Percentiles rank a stretch among this genome's conserved stretches.
phyloP scores from a whole-genome alignment of 2,797 vertebrate genomes.

The Micrastur ruficollis region DNA sequence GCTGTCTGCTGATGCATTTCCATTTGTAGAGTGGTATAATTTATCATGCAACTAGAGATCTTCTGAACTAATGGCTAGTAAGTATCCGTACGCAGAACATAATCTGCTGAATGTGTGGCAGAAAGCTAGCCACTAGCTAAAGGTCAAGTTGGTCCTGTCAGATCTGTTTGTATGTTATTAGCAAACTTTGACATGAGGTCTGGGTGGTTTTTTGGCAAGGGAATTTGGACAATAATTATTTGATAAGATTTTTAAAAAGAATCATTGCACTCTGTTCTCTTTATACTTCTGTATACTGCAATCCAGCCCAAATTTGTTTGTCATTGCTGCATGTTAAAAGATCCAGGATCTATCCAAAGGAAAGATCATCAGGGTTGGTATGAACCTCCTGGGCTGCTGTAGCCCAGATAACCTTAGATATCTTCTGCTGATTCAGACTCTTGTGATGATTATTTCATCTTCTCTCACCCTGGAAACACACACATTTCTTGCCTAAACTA shows the following conservation, averaged over 20 bases:
- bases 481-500: neutral
- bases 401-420: neutral
- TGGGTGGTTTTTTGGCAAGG: neutral
- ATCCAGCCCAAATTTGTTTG: neutral
- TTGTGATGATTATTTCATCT: neutral
- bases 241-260: neutral
- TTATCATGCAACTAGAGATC: neutral
- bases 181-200: neutral
- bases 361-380: neutral
- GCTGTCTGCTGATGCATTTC: conserved; percentile 44
- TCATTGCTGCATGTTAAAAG: neutral
- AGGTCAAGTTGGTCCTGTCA: neutral
- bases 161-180: neutral
- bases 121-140: neutral
- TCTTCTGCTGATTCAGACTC: conserved; percentile 10
- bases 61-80: neutral
- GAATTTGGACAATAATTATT: neutral
- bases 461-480: neutral
- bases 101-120: neutral
- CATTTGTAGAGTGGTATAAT: conserved; percentile 31
- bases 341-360: neutral
- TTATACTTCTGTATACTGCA: neutral
- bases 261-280: neutral
- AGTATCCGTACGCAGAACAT: neutral
- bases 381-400: neutral